Base-by-base conservation (phyloP, 2,797 vertebrate genomes). In the Echeneis naucrates region DNA sequence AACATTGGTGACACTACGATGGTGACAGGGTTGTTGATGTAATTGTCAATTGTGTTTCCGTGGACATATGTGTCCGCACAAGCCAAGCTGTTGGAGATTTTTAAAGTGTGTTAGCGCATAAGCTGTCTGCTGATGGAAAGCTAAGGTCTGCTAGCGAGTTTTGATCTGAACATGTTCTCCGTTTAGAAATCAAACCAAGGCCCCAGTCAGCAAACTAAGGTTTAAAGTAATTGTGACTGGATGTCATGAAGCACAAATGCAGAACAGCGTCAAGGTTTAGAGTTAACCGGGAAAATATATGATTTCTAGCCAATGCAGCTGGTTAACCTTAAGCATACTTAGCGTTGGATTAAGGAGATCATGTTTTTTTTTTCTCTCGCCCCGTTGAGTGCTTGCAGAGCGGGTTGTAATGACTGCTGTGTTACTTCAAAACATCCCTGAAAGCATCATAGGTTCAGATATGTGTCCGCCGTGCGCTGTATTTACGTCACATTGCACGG, bases 61-160 rank as follows among this genome's bases (percentile, higher is more conserved):
- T 12, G 38, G 19, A 24, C 13, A 61, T 59, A 19, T 74, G 37
- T 67, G 33, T 11, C 4, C 63, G 65, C 11, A 44, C 27, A 56
- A 76, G 27, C 52, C 21, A 14, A 53, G 33, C 57, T 72, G 48
- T 58, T 55, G 7, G 14, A 47, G 11, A 32, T 23, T 7, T 67
- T 85, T 48, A 30, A 52, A 62, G 32, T 77, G 63, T 74, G 74
- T 71, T 76, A 61, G 68, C 75, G 51, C 45, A 26, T 17, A 78
- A 78, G 82, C 85, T 52, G 65, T 70, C 48, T 58, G 63, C 73
- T 72, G 63, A 38, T 82, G 70, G 64, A 37, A 59, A 62, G 86
- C 85, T 88, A 88, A 67, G 35, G 66, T 21, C 77, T 78, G 87
- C 85, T 76, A 80, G 72, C 72, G 68, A 72, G 61, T 77, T 84